Evolutionary conservation across 1,140 invertebrate genomes (phyloP), one percentile per base, ranked within the genome.

Genomic region (Drosophila mojavensis): DNA sequence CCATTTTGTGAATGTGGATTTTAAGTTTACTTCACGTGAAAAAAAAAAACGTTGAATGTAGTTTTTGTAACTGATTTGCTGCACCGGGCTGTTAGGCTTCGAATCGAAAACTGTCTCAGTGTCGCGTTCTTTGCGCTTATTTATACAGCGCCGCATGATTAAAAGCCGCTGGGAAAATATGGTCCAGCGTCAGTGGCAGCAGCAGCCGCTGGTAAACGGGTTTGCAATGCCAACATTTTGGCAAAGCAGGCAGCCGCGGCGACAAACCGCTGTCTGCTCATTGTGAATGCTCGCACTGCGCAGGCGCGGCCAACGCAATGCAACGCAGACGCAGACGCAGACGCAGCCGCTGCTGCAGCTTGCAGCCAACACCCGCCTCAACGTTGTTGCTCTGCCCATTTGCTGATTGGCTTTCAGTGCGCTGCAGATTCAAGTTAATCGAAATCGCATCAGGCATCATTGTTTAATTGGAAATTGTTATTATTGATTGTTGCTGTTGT

Each of bases 71-170:
- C 70, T 47, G 55, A 65, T 63, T 62, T 60, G 61, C 54, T 69
- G 58, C 48, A 64, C 63, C 41, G 60, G 48, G 30, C 68, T 67
- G 61, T 48, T 70, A 54, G 70, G 61, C 60, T 78, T 33, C 71
- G 70, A 48, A 68, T 67, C 17, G 62, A 58, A 79, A 91, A 91
- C 88, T 91, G 88, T 81, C 74, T 84, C 84, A 75, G 54, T 66
- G 39, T 56, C 75, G 80, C 67, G 75, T 91, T 91, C 89, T 91
- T 84, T 81, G 83, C 66, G 83, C 71, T 66, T 91, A 91, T 91
- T 91, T 91, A 91, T 91, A 90, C 68, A 36, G 30, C 59, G 53
- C 26, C 39, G 30, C 41, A 20, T 17, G n/a, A 62, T 53, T 47
- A 24, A 58, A 64, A 39, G 47, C 47, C 77, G 71, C 75, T 59